These are phyloP conservation scores for Cynaeus angustus DNA, from an alignment of 2,888 invertebrate genomes.

Conservation along the genomic window DNA sequence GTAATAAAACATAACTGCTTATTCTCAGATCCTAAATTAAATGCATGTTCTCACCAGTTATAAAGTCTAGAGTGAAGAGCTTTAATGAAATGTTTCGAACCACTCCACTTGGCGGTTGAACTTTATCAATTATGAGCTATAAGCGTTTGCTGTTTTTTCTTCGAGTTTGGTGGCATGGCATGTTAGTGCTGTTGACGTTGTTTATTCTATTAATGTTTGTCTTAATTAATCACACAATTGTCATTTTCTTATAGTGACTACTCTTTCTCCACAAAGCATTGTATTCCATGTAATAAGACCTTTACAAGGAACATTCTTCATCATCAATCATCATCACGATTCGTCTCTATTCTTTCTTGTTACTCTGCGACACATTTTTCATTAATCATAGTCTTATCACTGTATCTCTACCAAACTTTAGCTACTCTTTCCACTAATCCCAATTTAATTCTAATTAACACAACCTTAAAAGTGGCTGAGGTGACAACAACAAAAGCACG, in stretches of 20 bases:
- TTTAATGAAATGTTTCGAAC: neutral
- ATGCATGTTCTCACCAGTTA: neutral
- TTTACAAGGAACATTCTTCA: slow-evolving; percentile 23
- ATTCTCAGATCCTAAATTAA: slow-evolving; percentile 10
- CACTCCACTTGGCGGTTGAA: neutral
- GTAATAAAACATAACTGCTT: slow-evolving; percentile 24
- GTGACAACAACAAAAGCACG: too few species aligned
- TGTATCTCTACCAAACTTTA: slow-evolving; percentile 10
- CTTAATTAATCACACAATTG: neutral
- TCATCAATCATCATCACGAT: slow-evolving; percentile 23
- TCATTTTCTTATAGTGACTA: neutral
- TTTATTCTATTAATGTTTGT: too few species aligned
- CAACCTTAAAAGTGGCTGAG: too few species aligned
- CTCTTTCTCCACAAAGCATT: neutral
- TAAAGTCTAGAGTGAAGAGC: neutral
- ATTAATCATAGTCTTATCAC: slow-evolving; percentile 31
- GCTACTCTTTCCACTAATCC: neutral
- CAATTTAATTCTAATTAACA: too few species aligned
- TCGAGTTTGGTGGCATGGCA: too few species aligned
- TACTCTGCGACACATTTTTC: slow-evolving; percentile 12
- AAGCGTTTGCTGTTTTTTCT: neutral
- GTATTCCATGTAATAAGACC: slow-evolving; percentile 15
- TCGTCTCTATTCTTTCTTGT: slow-evolving; percentile 21
- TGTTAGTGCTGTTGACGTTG: too few species aligned
- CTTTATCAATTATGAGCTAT: neutral